Evolutionary conservation across 2,797 vertebrate genomes (phyloP).

Genomic region (Eidolon dupreanum): DNA sequence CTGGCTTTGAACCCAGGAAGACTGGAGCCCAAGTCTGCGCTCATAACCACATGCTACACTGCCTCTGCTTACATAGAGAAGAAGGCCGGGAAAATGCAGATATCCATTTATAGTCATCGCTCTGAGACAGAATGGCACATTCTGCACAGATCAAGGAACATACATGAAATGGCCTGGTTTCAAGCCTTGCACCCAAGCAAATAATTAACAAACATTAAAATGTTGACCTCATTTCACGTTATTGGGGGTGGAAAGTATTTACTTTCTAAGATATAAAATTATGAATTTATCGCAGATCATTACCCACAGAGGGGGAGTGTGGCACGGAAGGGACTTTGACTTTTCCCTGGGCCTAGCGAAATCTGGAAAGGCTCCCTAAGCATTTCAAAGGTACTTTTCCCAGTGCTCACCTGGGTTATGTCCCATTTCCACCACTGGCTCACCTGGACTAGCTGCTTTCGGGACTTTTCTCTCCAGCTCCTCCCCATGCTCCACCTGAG

Average conservation of each 20-base stretch:
- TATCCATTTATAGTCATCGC: background rate
- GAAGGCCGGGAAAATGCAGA: background rate
- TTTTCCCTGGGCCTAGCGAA: background rate
- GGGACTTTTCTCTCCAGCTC: conserved; percentile 34
- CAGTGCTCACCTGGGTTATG: background rate
- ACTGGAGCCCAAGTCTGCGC: background rate
- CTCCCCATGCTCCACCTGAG: conserved; percentile 52
- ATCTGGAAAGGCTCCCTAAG: background rate
- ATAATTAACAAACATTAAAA: conserved; percentile 31
- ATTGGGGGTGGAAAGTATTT: background rate
- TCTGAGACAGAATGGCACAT: background rate
- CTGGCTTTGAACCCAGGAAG: background rate
- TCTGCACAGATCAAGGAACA: background rate
- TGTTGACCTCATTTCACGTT: background rate
- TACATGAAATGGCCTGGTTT: background rate
- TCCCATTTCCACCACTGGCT: background rate
- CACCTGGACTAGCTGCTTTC: conserved; percentile 34
- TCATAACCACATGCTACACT: background rate
- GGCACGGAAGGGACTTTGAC: background rate
- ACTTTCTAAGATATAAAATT: background rate
- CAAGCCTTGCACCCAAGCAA: background rate
- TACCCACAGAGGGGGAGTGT: background rate
- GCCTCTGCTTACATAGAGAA: background rate
- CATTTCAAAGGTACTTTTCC: background rate
- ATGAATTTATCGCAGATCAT: conserved; percentile 5